Evolutionary conservation across 2,888 invertebrate genomes (phyloP).

Genomic region (Protonemura montana): DNA sequence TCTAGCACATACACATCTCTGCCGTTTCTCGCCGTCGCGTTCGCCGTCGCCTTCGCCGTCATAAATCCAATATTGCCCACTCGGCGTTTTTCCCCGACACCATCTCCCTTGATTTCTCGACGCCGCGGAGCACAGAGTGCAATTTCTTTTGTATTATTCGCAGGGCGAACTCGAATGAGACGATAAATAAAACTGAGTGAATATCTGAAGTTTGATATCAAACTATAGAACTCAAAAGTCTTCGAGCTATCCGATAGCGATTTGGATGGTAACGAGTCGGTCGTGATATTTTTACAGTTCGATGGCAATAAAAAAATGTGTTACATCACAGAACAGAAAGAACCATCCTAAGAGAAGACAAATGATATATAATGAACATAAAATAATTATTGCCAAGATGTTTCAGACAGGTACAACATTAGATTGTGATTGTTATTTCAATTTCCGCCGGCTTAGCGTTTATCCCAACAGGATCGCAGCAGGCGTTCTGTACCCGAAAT

Average conservation of each 20-base stretch:
- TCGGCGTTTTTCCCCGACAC: slow-evolving; percentile 32
- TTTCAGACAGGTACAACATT: background rate
- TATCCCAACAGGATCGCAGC: background rate
- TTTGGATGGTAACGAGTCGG: background rate
- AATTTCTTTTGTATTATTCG: background rate
- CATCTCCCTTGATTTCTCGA: background rate
- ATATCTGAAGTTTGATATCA: background rate
- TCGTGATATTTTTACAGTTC: background rate
- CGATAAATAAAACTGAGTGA: background rate
- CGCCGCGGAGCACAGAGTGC: background rate
- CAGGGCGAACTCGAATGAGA: background rate
- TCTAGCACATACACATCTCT: background rate
- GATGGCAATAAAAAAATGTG: background rate
- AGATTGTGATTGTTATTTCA: background rate
- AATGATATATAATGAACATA: background rate
- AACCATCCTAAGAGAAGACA: too few relatives aligned
- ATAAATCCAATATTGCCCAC: slow-evolving; percentile 42
- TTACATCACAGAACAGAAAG: background rate
- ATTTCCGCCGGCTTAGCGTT: background rate
- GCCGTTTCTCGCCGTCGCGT: background rate
- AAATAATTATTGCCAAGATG: background rate
- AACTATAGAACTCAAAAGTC: background rate
- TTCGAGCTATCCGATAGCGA: background rate
- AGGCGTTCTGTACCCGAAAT: background rate
- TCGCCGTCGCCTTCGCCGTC: slow-evolving; percentile 23